phyloP scores from a whole-genome alignment of 2,113 vertebrate species.

The Ramphastos sulfuratus region DNA sequence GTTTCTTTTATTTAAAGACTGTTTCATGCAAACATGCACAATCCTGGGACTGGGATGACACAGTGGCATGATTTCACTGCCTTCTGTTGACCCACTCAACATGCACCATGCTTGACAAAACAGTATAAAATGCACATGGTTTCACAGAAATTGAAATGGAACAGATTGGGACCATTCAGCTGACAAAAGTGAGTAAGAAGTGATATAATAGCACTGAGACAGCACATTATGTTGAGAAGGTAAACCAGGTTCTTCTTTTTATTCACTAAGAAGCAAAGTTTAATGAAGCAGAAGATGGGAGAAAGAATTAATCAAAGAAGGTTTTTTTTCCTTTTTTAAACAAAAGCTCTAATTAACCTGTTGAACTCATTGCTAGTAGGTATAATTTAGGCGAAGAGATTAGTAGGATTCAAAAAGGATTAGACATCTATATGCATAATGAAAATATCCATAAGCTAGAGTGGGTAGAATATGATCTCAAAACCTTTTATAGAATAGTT shows the following conservation, averaged over 20 bases:
- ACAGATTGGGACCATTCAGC: background rate
- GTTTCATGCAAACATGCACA: background rate
- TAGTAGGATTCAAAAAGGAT: constrained; percentile 6
- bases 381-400: constrained; percentile 1
- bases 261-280: background rate
- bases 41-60: background rate
- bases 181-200: background rate
- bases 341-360: background rate
- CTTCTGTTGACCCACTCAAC: background rate
- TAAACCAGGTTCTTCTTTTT: background rate
- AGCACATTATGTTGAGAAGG: background rate
- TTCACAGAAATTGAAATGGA: background rate
- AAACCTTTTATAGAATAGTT: background rate
- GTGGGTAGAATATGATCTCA: background rate
- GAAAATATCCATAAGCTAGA: background rate
- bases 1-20: constrained; percentile 27
- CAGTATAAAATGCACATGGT: background rate
- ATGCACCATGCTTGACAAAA: accelerated
- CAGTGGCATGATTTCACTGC: accelerated
- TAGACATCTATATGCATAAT: background rate
- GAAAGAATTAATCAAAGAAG: background rate
- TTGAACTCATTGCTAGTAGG: background rate
- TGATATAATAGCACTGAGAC: background rate
- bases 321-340: background rate
- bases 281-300: background rate